Percentiles rank a stretch among this genome's conserved stretches.
phyloP scores from a whole-genome alignment of 2,888 invertebrate species.

The Drosophila mercatorum region DNA sequence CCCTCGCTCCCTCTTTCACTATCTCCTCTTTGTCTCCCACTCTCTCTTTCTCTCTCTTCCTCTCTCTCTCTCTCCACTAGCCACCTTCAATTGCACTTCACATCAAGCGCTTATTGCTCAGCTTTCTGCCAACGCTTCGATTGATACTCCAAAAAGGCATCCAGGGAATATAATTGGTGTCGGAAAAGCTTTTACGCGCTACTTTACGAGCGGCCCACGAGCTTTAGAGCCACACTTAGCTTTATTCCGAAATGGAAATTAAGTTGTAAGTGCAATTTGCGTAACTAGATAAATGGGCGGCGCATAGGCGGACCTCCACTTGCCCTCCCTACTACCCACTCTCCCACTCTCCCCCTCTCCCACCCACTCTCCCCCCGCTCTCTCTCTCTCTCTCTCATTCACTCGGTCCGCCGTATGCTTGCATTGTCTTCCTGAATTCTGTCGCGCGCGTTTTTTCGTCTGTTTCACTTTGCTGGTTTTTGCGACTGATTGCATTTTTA shows the following conservation, averaged over 20 bases:
- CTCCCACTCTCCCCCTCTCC: not conserved
- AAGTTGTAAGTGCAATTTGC: conserved; percentile 58
- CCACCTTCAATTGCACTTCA: not conserved
- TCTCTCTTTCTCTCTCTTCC: not conserved
- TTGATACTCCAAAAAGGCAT: not conserved
- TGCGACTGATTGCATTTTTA: conserved; percentile 79
- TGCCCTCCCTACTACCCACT: not conserved
- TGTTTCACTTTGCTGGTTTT: conserved; percentile 78
- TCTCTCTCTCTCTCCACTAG: not conserved
- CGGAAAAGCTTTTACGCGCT: not conserved
- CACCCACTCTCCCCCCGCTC: too few relatives aligned
- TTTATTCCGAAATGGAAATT: conserved; percentile 36
- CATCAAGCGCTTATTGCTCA: not conserved
- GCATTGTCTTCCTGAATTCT: conserved; percentile 9
- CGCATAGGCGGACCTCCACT: not conserved
- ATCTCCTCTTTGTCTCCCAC: not conserved
- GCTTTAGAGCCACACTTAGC: conserved; percentile 16
- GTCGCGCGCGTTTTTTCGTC: conserved; percentile 45
- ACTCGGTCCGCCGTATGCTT: not conserved
- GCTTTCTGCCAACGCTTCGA: not conserved
- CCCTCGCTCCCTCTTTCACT: not conserved
- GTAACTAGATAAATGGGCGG: conserved; percentile 18
- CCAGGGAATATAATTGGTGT: not conserved
- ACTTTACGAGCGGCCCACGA: conserved; percentile 20
- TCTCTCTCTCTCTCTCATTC: not conserved